Percentiles rank a stretch among this genome's conserved stretches.
Evolutionary conservation across 2,888 invertebrate species (phyloP).

Genomic region (Ormyrus rosae): DNA sequence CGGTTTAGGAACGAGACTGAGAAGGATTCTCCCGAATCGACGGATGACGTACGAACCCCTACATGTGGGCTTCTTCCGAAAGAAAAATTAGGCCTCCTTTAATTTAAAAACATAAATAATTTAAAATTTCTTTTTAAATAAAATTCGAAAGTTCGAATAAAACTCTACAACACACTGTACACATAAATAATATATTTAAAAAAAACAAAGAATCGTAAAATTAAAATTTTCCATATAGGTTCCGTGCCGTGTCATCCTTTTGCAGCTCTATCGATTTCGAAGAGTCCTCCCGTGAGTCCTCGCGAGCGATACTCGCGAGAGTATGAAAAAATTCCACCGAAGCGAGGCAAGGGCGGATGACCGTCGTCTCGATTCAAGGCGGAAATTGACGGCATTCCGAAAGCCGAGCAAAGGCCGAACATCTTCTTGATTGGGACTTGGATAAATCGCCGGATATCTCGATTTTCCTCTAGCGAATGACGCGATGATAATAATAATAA

Average conservation of each 20-base stretch:
- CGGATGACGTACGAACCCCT: background rate
- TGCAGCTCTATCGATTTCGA: conserved; percentile 28
- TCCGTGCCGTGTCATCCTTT: background rate
- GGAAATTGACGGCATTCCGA: conserved; percentile 39
- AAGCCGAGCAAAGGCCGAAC: conserved; percentile 29
- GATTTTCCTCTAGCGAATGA: conserved; percentile 46
- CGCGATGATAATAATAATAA: conserved; percentile 27
- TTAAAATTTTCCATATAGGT: conserved; percentile 28
- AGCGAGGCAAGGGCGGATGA: conserved; percentile 26
- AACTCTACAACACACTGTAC: too few species aligned
- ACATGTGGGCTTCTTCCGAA: background rate
- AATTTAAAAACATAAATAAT: conserved; percentile 8
- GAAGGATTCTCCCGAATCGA: conserved; percentile 30
- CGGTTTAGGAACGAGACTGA: conserved; percentile 31
- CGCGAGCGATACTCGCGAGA: background rate
- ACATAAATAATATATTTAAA: conserved; percentile 12
- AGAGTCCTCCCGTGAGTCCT: conserved; percentile 9
- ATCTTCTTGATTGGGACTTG: conserved; percentile 37
- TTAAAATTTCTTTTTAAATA: conserved; percentile 8
- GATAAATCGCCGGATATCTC: conserved; percentile 43
- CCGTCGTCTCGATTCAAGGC: conserved; percentile 49
- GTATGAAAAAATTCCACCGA: conserved; percentile 31
- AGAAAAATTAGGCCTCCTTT: background rate
- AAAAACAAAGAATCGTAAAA: conserved; percentile 7
- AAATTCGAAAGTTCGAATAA: background rate